Percentiles rank a stretch among this genome's conserved stretches.
Evolutionary conservation across 2,113 vertebrate genomes (phyloP).

Genomic region (Osmerus mordax): DNA sequence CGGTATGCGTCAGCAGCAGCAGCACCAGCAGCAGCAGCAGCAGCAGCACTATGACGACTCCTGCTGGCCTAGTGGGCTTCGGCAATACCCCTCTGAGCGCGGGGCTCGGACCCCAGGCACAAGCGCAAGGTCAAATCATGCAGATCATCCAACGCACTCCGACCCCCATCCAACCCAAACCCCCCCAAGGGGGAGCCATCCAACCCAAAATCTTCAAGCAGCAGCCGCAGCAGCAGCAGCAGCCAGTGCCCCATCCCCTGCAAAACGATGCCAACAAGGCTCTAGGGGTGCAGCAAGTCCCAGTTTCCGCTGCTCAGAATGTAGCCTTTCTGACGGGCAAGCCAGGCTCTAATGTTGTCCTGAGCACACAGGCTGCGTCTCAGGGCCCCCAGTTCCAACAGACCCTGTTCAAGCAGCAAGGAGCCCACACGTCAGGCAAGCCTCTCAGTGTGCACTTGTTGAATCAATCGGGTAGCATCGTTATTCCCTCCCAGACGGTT

Average conservation of each 20-base stretch:
- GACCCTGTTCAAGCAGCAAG: constrained; percentile 78
- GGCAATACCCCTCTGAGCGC: constrained; percentile 59
- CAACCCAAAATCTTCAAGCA: constrained; percentile 86
- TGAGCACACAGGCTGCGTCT: constrained; percentile 76
- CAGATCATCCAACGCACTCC: constrained; percentile 92
- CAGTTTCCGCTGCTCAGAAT: constrained; percentile 80
- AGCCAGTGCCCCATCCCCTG: constrained; percentile 72
- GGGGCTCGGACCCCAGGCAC: constrained; percentile 60
- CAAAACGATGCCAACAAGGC: constrained; percentile 80
- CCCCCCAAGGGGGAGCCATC: constrained; percentile 78
- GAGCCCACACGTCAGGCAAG: constrained; percentile 78
- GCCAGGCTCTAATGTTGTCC: constrained; percentile 81
- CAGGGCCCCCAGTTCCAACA: constrained; percentile 77
- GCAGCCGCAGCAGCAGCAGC: constrained; percentile 63
- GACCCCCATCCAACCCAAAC: constrained; percentile 96
- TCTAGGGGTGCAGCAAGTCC: constrained; percentile 78
- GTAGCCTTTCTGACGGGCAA: constrained; percentile 89
- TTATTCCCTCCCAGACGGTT: constrained; percentile 89
- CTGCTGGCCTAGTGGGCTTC: constrained; percentile 71
- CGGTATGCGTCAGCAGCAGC: constrained; percentile 66
- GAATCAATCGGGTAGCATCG: constrained; percentile 90
- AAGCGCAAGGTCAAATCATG: constrained; percentile 79
- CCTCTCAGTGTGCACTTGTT: constrained; percentile 90
- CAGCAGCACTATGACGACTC: constrained; percentile 59
- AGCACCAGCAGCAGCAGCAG: constrained; percentile 64